These are phyloP conservation scores for Moxostoma hubbsi DNA, from an alignment of 2,797 vertebrate species.

Conservation along the genomic window DNA sequence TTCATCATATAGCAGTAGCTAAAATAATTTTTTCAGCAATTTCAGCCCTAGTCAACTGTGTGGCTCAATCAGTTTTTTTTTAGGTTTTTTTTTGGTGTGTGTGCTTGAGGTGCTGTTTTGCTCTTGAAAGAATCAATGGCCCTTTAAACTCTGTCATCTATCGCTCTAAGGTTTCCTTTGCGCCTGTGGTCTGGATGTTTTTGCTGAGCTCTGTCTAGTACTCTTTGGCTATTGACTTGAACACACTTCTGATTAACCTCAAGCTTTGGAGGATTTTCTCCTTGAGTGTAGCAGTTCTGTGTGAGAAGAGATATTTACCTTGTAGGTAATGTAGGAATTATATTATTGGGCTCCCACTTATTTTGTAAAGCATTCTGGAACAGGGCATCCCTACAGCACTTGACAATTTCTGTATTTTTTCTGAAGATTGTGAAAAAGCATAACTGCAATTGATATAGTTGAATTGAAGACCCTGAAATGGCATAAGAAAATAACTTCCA, in stretches of 20 bases:
- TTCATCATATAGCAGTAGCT: not conserved
- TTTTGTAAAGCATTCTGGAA: not conserved
- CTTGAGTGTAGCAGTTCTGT: too few relatives aligned
- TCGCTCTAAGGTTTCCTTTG: not conserved
- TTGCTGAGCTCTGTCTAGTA: not conserved
- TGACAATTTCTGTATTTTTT: not conserved
- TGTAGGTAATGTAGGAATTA: too few relatives aligned
- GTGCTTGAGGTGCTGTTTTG: not conserved
- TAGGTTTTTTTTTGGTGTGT: not conserved
- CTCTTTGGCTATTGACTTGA: not conserved
- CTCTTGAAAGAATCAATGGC: not conserved
- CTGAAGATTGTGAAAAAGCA: not conserved
- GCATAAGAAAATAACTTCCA: too few relatives aligned
- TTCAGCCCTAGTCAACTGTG: not conserved
- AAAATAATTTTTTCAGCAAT: not conserved
- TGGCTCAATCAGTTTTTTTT: not conserved
- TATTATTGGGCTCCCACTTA: too few relatives aligned
- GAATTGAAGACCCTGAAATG: too few relatives aligned
- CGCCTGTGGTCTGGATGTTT: not conserved
- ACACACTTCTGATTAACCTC: not conserved
- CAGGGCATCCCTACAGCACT: not conserved
- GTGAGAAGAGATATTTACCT: too few relatives aligned
- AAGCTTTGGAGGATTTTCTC: not conserved
- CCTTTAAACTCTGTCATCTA: not conserved
- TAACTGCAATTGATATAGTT: not conserved